These are phyloP conservation scores for Tipula lateralis DNA, from an alignment of 2,888 invertebrate species.

Conservation along the genomic window DNA sequence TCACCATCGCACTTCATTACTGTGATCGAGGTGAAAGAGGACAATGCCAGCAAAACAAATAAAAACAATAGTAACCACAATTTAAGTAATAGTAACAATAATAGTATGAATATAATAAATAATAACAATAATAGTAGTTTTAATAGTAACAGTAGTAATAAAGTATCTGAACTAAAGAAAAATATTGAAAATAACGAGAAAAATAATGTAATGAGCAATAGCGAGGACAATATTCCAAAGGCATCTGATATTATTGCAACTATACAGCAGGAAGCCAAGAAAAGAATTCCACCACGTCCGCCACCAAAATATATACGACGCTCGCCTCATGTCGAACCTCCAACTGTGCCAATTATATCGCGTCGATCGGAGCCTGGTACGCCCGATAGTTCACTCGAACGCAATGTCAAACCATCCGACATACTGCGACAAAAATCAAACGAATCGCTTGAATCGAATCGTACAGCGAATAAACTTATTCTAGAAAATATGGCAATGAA, in stretches of 20 bases:
- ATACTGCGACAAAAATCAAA: constrained; percentile 49
- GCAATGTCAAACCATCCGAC: constrained; percentile 49
- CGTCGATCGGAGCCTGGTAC: constrained; percentile 39
- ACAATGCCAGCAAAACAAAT: constrained; percentile 37
- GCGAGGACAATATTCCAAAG: not conserved
- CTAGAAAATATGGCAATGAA: constrained; percentile 46
- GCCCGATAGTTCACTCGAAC: constrained; percentile 47
- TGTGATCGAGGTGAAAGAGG: constrained; percentile 82
- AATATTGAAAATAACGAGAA: constrained; percentile 26
- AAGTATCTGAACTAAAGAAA: constrained; percentile 27
- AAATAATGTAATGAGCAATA: not conserved
- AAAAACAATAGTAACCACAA: constrained; percentile 33
- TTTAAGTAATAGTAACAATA: not conserved
- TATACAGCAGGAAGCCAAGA: constrained; percentile 52
- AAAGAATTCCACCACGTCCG: constrained; percentile 62
- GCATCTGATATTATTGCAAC: constrained; percentile 42
- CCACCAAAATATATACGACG: constrained; percentile 62
- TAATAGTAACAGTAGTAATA: not conserved
- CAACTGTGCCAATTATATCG: constrained; percentile 45
- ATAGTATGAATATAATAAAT: not conserved
- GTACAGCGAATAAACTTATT: constrained; percentile 46
- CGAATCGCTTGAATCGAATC: constrained; percentile 47
- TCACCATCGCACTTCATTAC: constrained; percentile 65
- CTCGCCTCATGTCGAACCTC: constrained; percentile 55
- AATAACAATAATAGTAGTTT: constrained; percentile 13